These are phyloP conservation scores for Notodonta ziczac DNA, from an alignment of 2,888 invertebrate species.

Conservation along the genomic window DNA sequence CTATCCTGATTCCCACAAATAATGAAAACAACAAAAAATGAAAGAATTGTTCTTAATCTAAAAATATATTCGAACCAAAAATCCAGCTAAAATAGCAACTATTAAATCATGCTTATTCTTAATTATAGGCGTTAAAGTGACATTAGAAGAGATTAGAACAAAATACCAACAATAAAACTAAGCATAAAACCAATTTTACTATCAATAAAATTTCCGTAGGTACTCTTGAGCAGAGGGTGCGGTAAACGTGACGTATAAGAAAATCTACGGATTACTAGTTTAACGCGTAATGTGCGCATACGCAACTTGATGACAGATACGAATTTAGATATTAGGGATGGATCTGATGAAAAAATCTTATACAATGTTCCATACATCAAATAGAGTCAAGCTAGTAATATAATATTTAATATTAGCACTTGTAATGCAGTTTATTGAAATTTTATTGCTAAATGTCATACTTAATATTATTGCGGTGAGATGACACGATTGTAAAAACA, in stretches of 20 bases:
- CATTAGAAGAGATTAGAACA: neutral
- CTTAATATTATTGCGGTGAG: too few species aligned
- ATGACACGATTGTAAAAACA: too few species aligned
- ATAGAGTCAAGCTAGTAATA: too few species aligned
- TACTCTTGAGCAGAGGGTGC: constrained; percentile 33
- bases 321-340: constrained; percentile 37
- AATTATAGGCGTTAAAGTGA: neutral
- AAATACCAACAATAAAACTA: neutral
- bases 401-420: too few species aligned
- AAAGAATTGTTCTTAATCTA: too few species aligned
- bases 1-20: too few species aligned
- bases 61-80: too few species aligned
- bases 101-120: neutral
- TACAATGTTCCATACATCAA: too few species aligned
- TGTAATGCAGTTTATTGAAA: too few species aligned
- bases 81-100: too few species aligned
- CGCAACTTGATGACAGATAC: constrained; percentile 48
- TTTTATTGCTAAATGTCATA: too few species aligned
- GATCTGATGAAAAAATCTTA: neutral
- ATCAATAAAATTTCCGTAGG: constrained; percentile 38
- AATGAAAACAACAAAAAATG: too few species aligned
- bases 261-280: constrained; percentile 55
- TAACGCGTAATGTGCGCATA: constrained; percentile 45
- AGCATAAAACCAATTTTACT: constrained; percentile 37
- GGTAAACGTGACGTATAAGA: constrained; percentile 54